Evolutionary conservation across 1,140 invertebrate species (phyloP), one percentile per base, ranked within the genome.

Genomic region (Melipona quadrifasciata): DNA sequence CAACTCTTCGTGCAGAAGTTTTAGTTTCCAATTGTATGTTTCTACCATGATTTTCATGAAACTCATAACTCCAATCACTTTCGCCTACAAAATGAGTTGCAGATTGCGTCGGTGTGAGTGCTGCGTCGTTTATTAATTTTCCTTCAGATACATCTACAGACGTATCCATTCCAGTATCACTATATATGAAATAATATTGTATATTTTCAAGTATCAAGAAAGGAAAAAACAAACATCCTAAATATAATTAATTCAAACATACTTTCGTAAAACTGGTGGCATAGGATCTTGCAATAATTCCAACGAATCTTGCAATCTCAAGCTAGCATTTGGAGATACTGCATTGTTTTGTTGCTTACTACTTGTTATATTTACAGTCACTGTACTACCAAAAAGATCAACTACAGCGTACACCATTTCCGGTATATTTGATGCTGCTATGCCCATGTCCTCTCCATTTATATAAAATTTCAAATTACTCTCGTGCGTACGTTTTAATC

Each of bases 391-490:
- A 89, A 96, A 96, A 19, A 98, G 91, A 90, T 98, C 97, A 71
- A 97, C 95, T 2, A 97, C 96, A 11, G 96, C 97, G 92, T 97
- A 97, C 47, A 97, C 96, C 95, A 97, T 96, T 93, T 97, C 97
- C 34, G 97, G 97, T 84, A 98, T 95, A 92, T 97, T 96, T n/a
- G 95, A 95, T 34, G 97, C 97, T 39, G 97, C 97, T n/a, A 97
- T 95, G n/a, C 97, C 97, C 92, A 98, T 96, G 91, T 98, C 97
- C 93, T 98, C 97, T 0, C 97, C 97, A 93, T 99, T 98, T 1
- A 98, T 95, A 82, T 95, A 95, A 73, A 96, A 95, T 71, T 96
- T 96, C 0, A 97, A 94, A 58, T 95, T 95, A 10, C 94, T 95
- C 85, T 96, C 96, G 75, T 94, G 94, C 24, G 95, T 96, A 89